Base-by-base conservation (phyloP, 1,140 invertebrate genomes). In the Zaprionus capensis region DNA sequence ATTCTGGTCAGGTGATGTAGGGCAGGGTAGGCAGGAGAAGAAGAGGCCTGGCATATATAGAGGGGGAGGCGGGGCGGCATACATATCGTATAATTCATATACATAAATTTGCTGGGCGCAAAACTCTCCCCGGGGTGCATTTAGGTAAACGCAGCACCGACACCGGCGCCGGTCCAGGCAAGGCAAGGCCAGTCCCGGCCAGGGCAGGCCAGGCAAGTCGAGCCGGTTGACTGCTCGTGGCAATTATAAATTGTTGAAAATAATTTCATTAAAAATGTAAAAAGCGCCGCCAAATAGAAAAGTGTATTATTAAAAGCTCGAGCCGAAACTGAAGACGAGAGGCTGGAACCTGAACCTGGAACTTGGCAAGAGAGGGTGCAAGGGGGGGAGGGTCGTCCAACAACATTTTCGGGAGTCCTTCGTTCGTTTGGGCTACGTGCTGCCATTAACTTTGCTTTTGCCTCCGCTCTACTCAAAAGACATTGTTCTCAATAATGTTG, bases 171-270 rank as follows among this genome's bases (percentile, higher is more conserved):
- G 34, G 61, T 46, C 20, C 46, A 28, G 22, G 31, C 22, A 17
- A n/a, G 15, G 44, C 38, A 41, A 41, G 64, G 46, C 26, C 36
- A 65, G 28, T 61, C 28, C 28, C 11, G 61, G 24, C 28, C 31
- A n/a, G 41, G 36, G 26, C 22, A 44, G 41, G 36, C 41, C 20
- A 34, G 64, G 31, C 26, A 31, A 65, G 28, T 61, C 28, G 22
- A 56, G 38, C 22, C 14, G 56, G 44, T 61, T 53, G 57, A 81
- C 71, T 88, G 85, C 79, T 76, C 85, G 81, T 90, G 81, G 85
- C 85, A 88, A 88, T 88, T 88, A 88, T 88, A 88, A 88, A 88
- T 88, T 90, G 85, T 88, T 90, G 85, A 85, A 90, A 90, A 88
- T 88, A 88, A 88, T 88, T 88, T 90, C 85, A 88, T 88, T 88